Base-by-base conservation (phyloP, 2,888 invertebrate species). In the Lampropteryx suffumata region DNA sequence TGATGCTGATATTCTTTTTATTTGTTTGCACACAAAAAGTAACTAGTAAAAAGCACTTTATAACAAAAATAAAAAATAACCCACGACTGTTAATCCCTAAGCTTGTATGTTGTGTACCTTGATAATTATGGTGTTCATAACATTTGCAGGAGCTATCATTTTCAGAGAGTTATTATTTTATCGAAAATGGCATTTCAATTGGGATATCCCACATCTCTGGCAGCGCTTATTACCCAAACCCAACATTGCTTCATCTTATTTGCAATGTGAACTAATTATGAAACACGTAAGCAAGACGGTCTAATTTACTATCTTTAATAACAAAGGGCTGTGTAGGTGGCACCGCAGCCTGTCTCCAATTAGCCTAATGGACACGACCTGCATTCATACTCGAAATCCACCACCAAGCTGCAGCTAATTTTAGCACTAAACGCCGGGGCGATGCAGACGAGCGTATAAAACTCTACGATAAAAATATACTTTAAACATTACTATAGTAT, bases 331-430 rank as follows among this genome's bases (percentile, higher is more conserved):
- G 61, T 61, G 67, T 76, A 74, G 76, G 71, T 73, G 74, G 65
- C 63, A 69, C 75, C 76, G 67, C 73, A 73, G 66, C 68, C 70
- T 71, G 62, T 73, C 76, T 80, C 84, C 90, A 90, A 91, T 90
- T 90, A 90, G 87, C 78, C 84, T 90, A 91, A 91, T 91, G 91
- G 90, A 89, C 84, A 84, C 69, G 79, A 85, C 86, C 86, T 88
- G 85, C 81, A 85, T 87, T 85, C 88, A 84, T 81, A 84, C 82
- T 85, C 81, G 79, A 85, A 86, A 87, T 85, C 82, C 84, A 80
- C 87, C 82, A 80, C 82, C 82, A 84, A 84, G 85, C 85, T 82
- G 80, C 83, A 84, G 87, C 87, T 87, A 86, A 88, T 88, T 86
- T 83, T 79, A 81, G 76, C 79, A 77, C 84, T 84, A 87, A 87